These are phyloP conservation scores for Drosophila triauraria DNA, from an alignment of 1,140 invertebrate genomes.

Conservation along the genomic window DNA sequence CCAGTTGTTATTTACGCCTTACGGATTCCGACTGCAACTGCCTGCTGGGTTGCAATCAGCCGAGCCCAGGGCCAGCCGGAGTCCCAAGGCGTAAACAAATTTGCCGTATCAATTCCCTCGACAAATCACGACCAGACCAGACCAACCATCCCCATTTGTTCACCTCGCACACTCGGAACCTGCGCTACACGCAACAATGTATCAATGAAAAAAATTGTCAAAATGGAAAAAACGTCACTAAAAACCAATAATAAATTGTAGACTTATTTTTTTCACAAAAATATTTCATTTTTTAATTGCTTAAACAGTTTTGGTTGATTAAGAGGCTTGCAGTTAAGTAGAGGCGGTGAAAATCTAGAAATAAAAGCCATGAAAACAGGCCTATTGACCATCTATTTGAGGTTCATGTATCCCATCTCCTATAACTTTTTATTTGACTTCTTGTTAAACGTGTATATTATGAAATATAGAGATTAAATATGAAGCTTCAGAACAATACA, in stretches of 20 bases:
- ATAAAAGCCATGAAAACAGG: not conserved
- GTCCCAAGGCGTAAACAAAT: slow-evolving; percentile 26
- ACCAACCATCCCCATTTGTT: not conserved
- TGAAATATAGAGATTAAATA: too few relatives aligned
- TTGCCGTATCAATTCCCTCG: slow-evolving; percentile 29
- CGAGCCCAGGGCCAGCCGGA: not conserved
- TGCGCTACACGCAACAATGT: slow-evolving; percentile 30
- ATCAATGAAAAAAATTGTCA: slow-evolving; percentile 29
- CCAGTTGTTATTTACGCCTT: slow-evolving; percentile 8
- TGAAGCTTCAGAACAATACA: too few relatives aligned
- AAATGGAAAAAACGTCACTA: slow-evolving; percentile 26
- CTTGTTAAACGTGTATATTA: too few relatives aligned
- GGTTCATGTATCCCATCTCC: too few relatives aligned
- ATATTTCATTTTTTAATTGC: not conserved
- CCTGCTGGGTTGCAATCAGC: not conserved
- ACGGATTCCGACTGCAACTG: not conserved
- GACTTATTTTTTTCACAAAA: slow-evolving; percentile 46
- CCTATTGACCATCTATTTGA: too few relatives aligned
- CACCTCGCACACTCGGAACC: slow-evolving; percentile 7
- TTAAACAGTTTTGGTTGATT: not conserved
- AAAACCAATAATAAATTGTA: slow-evolving; percentile 40
- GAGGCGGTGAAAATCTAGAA: not conserved
- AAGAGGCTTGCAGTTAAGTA: not conserved
- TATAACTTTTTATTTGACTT: too few relatives aligned
- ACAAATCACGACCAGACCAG: slow-evolving; percentile 2